Conservation (phyloP, 2,888 invertebrate genomes). For the Melinopterus prodromus region DNA sequence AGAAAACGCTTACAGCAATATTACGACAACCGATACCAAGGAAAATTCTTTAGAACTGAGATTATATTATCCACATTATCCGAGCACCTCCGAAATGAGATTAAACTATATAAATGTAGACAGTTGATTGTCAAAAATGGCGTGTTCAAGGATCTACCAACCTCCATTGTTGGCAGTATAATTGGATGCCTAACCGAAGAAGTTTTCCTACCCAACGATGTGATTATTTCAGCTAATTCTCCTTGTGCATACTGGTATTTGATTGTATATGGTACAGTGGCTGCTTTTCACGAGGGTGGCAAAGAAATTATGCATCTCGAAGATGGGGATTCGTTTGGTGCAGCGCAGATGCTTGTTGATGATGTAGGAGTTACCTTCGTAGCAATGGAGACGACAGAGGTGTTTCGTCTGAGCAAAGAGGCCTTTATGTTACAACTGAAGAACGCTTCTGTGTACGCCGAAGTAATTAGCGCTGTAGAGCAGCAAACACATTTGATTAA, state of each 20-base stretch:
- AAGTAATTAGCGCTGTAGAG: conserved; percentile 57
- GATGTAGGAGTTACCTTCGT: conserved; percentile 41
- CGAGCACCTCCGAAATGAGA: conserved; percentile 61
- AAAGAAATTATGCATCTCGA: conserved; percentile 64
- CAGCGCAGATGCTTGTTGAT: conserved; percentile 47
- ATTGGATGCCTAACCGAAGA: conserved; percentile 64
- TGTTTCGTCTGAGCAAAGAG: conserved; percentile 49
- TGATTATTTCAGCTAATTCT: conserved; percentile 58
- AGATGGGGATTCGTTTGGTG: conserved; percentile 64
- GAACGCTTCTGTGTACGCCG: conserved; percentile 54
- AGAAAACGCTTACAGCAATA: conserved; percentile 55
- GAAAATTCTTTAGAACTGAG: conserved; percentile 59
- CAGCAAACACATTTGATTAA: conserved; percentile 48
- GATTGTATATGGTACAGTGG: conserved; percentile 63
- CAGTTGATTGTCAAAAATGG: conserved; percentile 64
- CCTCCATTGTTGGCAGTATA: conserved; percentile 62
- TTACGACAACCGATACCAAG: conserved; percentile 58
- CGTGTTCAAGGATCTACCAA: conserved; percentile 64
- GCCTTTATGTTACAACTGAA: conserved; percentile 49
- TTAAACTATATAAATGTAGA: conserved; percentile 64
- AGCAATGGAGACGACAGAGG: conserved; percentile 54
- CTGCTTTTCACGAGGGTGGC: conserved; percentile 57
- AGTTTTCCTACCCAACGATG: conserved; percentile 62
- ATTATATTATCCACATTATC: conserved; percentile 52
- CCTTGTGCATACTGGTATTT: conserved; percentile 62